phyloP scores from a whole-genome alignment of 2,113 vertebrate genomes.

The Nothoprocta perdicaria region DNA sequence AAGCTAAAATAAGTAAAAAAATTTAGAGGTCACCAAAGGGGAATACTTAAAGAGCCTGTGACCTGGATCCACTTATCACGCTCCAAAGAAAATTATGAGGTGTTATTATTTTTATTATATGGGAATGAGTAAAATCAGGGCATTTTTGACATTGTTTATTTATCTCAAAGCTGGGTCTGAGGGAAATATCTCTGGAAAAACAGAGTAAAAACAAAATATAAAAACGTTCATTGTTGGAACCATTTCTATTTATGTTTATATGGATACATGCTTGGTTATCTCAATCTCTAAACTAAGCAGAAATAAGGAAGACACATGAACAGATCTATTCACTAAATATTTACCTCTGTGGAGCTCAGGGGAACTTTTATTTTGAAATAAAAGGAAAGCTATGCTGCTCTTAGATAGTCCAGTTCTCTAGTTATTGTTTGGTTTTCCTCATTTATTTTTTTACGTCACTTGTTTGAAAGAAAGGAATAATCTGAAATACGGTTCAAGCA shows the following conservation, averaged over 20 bases:
- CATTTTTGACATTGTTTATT: conserved; percentile 34
- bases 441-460: not conserved
- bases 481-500: not conserved
- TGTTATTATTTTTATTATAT: conserved; percentile 53
- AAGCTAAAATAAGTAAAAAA: not conserved
- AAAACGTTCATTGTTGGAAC: not conserved
- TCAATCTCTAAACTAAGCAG: not conserved
- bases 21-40: not conserved
- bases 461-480: not conserved
- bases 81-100: not conserved
- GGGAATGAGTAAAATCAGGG: conserved; percentile 44
- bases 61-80: conserved; percentile 39
- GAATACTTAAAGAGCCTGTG: conserved; percentile 24
- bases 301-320: not conserved
- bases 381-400: not conserved
- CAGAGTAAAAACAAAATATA: not conserved
- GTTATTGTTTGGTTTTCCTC: not conserved
- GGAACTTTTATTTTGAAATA: not conserved
- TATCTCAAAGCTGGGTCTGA: conserved; percentile 27
- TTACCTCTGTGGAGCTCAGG: not conserved
- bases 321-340: conserved; percentile 4
- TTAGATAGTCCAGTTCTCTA: not conserved
- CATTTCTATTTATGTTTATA: conserved; percentile 5
- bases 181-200: conserved; percentile 27
- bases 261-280: not conserved